Evolutionary conservation across 2,113 vertebrate species (phyloP).

Genomic region (Carettochelys insculpta): DNA sequence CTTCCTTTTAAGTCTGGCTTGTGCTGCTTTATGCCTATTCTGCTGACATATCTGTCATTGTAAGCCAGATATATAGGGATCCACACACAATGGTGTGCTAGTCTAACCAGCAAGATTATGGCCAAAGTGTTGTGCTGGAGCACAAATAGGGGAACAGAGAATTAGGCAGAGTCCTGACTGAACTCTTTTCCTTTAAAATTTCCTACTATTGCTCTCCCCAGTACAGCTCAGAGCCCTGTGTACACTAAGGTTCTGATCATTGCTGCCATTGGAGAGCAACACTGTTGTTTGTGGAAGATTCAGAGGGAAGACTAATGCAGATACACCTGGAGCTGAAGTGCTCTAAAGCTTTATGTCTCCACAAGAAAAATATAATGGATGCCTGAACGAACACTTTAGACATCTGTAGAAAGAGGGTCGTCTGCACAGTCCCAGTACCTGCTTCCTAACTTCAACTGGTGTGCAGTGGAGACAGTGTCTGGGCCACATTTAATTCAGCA

Average conservation of each 20-base stretch:
- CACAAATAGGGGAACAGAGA: neutral
- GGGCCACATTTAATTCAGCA: neutral
- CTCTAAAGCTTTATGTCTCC: neutral
- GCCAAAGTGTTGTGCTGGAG: neutral
- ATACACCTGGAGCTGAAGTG: neutral
- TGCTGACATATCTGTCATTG: neutral
- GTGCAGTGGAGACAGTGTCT: neutral
- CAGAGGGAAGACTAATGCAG: neutral
- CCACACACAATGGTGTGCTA: neutral
- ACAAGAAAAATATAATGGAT: neutral
- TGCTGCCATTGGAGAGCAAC: accelerated
- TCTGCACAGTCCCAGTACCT: neutral
- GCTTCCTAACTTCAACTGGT: neutral
- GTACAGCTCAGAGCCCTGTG: neutral
- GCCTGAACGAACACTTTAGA: neutral
- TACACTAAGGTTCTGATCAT: neutral
- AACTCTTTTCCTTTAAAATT: neutral
- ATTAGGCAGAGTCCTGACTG: neutral
- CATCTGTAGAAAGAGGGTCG: neutral
- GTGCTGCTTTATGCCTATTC: neutral
- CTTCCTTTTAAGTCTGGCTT: neutral
- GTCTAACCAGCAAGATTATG: neutral
- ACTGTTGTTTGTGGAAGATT: neutral
- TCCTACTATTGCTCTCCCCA: neutral
- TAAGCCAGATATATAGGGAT: neutral